phyloP scores from a whole-genome alignment of 2,113 vertebrate genomes.

The Shinisaurus crocodilurus region DNA sequence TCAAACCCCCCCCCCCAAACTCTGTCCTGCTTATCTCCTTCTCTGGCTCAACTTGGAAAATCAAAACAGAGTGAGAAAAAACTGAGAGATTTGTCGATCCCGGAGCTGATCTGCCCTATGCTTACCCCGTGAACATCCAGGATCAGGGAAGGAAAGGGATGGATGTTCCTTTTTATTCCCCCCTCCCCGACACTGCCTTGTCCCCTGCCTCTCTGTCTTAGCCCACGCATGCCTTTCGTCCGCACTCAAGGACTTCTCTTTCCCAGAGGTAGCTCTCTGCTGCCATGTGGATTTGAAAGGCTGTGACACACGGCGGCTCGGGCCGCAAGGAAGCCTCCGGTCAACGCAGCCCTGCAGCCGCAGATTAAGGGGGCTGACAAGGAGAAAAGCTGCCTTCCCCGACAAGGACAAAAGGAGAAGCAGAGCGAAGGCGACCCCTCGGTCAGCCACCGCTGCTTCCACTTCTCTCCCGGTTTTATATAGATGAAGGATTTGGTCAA shows the following conservation, averaged over 20 bases:
- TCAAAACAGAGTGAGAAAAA: not conserved
- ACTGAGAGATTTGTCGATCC: not conserved
- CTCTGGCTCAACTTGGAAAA: too few species aligned
- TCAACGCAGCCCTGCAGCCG: not conserved
- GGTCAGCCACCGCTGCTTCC: too few species aligned
- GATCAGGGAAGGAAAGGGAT: too few species aligned
- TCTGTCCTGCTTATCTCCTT: too few species aligned
- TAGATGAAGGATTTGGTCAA: not conserved
- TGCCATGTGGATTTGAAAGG: not conserved
- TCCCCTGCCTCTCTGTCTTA: not conserved
- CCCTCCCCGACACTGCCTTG: not conserved
- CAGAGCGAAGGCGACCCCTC: too few species aligned
- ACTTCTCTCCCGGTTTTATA: not conserved
- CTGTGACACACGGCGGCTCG: not conserved
- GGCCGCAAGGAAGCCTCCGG: not conserved
- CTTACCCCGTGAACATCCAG: not conserved
- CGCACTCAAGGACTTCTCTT: not conserved
- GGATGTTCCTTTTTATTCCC: not conserved
- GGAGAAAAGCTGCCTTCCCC: not conserved
- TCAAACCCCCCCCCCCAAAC: too few species aligned
- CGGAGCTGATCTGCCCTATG: not conserved
- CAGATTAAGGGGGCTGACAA: not conserved
- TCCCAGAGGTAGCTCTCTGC: conserved; percentile 6
- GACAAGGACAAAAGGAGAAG: not conserved
- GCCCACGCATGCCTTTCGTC: not conserved